Evolutionary conservation across 2,113 vertebrate species (phyloP).

Genomic region (Neolamprologus cancellatus): DNA sequence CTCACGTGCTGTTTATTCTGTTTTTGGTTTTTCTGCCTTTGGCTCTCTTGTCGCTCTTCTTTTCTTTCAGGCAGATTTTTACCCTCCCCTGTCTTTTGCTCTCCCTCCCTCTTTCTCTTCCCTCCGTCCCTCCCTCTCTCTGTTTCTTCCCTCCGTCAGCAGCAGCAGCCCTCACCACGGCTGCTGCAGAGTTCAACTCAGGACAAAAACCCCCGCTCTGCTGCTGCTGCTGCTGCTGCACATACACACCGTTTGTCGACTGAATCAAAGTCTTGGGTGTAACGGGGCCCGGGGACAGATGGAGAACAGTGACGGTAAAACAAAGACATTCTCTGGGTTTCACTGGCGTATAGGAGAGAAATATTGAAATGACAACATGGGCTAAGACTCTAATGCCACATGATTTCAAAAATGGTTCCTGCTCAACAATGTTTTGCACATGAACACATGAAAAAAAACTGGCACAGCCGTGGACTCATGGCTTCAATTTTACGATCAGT

Average conservation of each 20-base stretch:
- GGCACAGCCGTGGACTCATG: neutral
- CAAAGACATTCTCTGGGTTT: constrained; percentile 11
- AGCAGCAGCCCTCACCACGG: constrained; percentile 5
- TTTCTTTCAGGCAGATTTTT: neutral
- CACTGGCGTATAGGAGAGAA: neutral
- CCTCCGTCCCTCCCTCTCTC: neutral
- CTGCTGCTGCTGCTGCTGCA: neutral
- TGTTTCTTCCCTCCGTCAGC: constrained; percentile 17
- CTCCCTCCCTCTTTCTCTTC: neutral
- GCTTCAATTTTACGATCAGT: neutral
- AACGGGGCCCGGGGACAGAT: constrained; percentile 51
- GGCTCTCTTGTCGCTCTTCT: neutral
- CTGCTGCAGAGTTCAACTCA: constrained; percentile 61
- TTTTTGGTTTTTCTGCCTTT: neutral
- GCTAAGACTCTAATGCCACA: neutral
- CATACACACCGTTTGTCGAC: constrained; percentile 18
- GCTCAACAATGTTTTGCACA: neutral
- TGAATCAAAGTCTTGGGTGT: constrained; percentile 30
- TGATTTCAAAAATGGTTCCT: neutral
- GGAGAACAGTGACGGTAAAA: constrained; percentile 42
- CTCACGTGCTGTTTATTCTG: neutral
- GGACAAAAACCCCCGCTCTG: constrained; percentile 36
- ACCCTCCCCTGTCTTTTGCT: neutral
- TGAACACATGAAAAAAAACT: neutral
- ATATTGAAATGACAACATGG: neutral